phyloP scores from a whole-genome alignment of 2,888 invertebrate species.

The Tipula unca region DNA sequence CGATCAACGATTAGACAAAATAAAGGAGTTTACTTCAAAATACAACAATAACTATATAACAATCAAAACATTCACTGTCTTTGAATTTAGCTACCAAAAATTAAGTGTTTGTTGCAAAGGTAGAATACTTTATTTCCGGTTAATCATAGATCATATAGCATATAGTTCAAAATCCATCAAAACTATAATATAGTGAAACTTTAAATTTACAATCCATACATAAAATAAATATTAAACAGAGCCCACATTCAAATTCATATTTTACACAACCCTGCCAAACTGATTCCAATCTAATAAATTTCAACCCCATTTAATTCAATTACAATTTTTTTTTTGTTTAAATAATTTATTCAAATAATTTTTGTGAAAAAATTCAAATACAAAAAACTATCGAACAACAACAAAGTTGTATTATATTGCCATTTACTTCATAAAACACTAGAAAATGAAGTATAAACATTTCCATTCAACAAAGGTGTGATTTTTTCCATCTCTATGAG shows the following conservation, averaged over 20 bases:
- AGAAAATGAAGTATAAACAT: constrained; percentile 20
- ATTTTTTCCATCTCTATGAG: neutral
- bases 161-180: too few relatives aligned
- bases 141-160: too few relatives aligned
- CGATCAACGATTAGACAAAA: too few relatives aligned
- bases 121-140: too few relatives aligned
- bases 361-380: neutral
- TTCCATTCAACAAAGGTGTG: constrained; percentile 19
- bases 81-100: too few relatives aligned
- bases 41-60: too few relatives aligned
- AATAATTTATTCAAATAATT: constrained; percentile 2
- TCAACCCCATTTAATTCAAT: constrained; percentile 14
- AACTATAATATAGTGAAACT: too few relatives aligned
- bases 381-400: neutral
- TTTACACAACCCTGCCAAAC: neutral
- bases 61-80: too few relatives aligned
- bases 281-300: neutral
- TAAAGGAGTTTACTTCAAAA: too few relatives aligned
- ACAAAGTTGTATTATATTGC: neutral
- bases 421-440: constrained; percentile 17
- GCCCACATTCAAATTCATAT: neutral
- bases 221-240: neutral
- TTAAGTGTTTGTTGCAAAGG: too few relatives aligned
- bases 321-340: neutral
- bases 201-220: neutral